Base-by-base conservation (phyloP, 2,113 vertebrate genomes). In the Xenus cinereus region DNA sequence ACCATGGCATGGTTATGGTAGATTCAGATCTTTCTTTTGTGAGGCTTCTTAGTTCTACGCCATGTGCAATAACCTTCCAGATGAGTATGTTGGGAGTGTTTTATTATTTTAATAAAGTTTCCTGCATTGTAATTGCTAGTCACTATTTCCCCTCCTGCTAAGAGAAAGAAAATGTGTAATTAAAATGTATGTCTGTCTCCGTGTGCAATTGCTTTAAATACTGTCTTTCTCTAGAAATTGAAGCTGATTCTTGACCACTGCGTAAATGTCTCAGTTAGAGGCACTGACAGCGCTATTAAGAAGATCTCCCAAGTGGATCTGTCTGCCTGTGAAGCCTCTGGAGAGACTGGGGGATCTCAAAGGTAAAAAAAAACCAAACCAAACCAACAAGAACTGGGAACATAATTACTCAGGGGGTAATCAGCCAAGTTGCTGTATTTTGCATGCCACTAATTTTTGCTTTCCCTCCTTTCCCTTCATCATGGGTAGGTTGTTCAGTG, bases 171-270 rank as follows among this genome's bases (percentile, higher is more conserved):
- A 96, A 72, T 26, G 24, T 20, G 6, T 76, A 43, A 79, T 71
- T 84, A 67, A 90, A 81, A 79, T 51, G 7, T 21, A 53, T 59
- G 33, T 6, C 21, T 0, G 0, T 62, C 57, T 89, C 37, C 37
- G 20, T 33, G 43, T 73, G 17, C 19, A 72, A 74, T 71, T 76
- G 30, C 76, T 94, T 85, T 27, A 78, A 81, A 90, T 82, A 75
- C 87, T 68, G 24, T 20, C 30, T 93, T 91, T 90, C 60, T 94
- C 67, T 91, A 99, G 99, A 97, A 97, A 24, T 98, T 99, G 39
- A 98, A 99, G 95, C 96, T 99, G 97, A 96, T 98, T 90, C 98
- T 99, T 95, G 99, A 99, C 94, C 98, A 98, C 92, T 99, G 99
- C 9, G 67, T 96, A 67, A 98, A 98, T 71, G 95, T 93, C 32